Conservation (phyloP, 2,113 vertebrate species). For the Scopus umbretta region DNA sequence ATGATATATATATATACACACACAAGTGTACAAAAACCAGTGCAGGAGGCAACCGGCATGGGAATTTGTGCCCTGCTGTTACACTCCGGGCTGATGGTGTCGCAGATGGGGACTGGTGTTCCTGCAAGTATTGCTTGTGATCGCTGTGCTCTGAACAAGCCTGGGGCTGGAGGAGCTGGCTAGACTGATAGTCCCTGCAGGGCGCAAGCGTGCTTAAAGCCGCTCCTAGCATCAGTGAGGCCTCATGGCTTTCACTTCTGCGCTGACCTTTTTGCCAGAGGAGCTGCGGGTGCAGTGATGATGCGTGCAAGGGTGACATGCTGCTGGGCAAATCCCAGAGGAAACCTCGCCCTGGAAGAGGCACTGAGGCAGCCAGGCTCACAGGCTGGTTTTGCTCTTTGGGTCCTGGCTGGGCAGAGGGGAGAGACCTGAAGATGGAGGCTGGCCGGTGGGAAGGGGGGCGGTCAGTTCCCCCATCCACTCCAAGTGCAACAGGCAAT, state of each 20-base stretch:
- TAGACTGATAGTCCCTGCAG: not conserved
- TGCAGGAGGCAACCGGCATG: not conserved
- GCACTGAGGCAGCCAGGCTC: accelerated
- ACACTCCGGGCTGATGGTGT: accelerated
- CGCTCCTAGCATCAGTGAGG: not conserved
- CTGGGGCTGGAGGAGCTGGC: not conserved
- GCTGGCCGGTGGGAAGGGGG: accelerated
- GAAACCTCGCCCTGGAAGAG: accelerated
- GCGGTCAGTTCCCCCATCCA: accelerated
- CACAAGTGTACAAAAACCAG: not conserved
- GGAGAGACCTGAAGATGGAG: no score
- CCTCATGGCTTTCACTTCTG: not conserved
- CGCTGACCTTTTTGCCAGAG: not conserved
- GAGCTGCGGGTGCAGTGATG: not conserved
- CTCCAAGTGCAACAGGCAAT: accelerated
- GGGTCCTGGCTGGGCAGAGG: not conserved
- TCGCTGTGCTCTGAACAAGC: not conserved
- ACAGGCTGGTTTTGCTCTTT: not conserved
- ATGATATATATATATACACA: accelerated
- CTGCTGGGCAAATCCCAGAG: accelerated
- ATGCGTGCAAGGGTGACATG: accelerated
- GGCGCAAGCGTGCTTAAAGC: not conserved
- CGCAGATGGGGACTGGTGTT: not conserved
- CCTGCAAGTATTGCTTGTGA: accelerated
- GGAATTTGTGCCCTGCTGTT: not conserved